These are phyloP conservation scores for Australoheros facetus DNA, from an alignment of 2,797 vertebrate genomes.

Conservation along the genomic window DNA sequence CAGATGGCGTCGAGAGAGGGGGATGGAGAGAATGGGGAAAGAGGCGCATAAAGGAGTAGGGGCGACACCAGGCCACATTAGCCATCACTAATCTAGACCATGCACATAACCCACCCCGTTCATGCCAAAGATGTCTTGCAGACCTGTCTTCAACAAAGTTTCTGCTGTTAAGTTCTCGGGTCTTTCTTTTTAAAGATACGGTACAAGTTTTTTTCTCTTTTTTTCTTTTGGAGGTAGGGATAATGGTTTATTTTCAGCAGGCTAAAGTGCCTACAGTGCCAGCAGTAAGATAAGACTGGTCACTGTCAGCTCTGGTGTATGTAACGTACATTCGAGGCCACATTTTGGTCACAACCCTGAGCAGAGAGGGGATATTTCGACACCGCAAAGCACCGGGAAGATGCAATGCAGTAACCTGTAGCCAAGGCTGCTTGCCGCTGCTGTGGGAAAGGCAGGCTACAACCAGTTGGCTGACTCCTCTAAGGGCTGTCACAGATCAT, in stretches of 20 bases:
- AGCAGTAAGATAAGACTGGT: background rate
- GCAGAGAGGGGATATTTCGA: slow-evolving; percentile 13
- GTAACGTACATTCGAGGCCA: background rate
- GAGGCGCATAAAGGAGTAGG: slow-evolving; percentile 72
- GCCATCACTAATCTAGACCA: slow-evolving; percentile 45
- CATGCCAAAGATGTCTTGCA: slow-evolving; percentile 27
- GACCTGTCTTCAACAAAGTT: slow-evolving; percentile 69
- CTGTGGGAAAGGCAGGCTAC: slow-evolving; percentile 4
- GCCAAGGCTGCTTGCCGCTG: slow-evolving; percentile 20
- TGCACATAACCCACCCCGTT: slow-evolving; percentile 10
- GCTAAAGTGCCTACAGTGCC: background rate
- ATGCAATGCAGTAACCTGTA: slow-evolving; percentile 68
- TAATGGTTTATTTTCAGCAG: slow-evolving; percentile 15
- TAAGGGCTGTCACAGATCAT: slow-evolving; percentile 50
- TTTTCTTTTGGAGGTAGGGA: background rate
- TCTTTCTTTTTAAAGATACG: slow-evolving; percentile 58
- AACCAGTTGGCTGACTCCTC: slow-evolving; percentile 43
- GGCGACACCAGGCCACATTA: slow-evolving; percentile 74
- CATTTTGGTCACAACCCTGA: slow-evolving; percentile 22
- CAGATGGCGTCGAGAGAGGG: slow-evolving; percentile 77
- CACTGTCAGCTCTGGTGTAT: background rate
- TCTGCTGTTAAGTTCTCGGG: slow-evolving; percentile 57
- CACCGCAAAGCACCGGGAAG: slow-evolving; percentile 26
- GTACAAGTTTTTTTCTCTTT: slow-evolving; percentile 10
- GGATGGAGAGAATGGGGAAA: slow-evolving; percentile 69